These are phyloP conservation scores for Mus musculus DNA, from an alignment of 2,113 vertebrate genomes.

Conservation along the genomic window GRCm39 chr10:19128501-19129000, in stretches of 20 bases:
- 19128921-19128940: too few species aligned
- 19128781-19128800: neutral
- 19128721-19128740: neutral
- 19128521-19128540: neutral
- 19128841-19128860: neutral
- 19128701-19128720: neutral
- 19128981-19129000: neutral
- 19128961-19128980: neutral
- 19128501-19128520: conserved; percentile 8
- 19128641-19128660: neutral
- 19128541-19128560: neutral
- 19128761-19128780: neutral
- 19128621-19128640: neutral
- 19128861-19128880: neutral
- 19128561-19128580: neutral
- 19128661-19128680: neutral
- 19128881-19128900: neutral
- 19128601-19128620: neutral
- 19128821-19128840: neutral
- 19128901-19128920: neutral
- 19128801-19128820: neutral
- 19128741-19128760: neutral
- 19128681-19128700: neutral
- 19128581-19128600: neutral
- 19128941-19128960: neutral